phyloP scores from a whole-genome alignment of 2,113 vertebrate species.

The Equus przewalskii region DNA sequence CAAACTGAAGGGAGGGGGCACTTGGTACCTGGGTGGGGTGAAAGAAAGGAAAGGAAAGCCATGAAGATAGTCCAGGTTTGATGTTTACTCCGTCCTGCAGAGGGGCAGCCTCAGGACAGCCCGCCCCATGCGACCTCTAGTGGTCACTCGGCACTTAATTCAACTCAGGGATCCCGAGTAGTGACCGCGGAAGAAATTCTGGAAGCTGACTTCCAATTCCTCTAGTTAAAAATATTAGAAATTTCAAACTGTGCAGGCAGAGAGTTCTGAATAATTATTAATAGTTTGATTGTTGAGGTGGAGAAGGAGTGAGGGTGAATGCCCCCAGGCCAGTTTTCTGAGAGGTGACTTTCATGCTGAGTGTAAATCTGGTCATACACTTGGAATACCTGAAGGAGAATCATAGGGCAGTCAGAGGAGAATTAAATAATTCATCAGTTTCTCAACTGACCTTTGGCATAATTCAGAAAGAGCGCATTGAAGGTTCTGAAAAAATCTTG shows the following conservation, averaged over 20 bases:
- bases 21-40: background rate
- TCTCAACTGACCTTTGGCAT: background rate
- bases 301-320: background rate
- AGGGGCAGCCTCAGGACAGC: background rate
- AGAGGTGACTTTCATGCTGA: background rate
- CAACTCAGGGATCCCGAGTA: background rate
- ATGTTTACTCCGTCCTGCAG: background rate
- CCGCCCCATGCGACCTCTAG: background rate
- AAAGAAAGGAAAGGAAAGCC: background rate
- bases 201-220: background rate
- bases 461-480: background rate
- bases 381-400: background rate
- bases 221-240: constrained; percentile 11
- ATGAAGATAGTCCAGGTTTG: background rate
- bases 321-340: background rate
- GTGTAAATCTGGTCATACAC: background rate
- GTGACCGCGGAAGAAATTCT: background rate
- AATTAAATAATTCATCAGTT: constrained; percentile 13
- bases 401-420: background rate
- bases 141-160: background rate
- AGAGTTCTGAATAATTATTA: background rate
- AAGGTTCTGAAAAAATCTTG: background rate
- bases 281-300: background rate
- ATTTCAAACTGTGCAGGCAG: background rate
- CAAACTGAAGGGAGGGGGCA: background rate